phyloP scores from a whole-genome alignment of 2,888 invertebrate species.

The Tetranychus truncatus region DNA sequence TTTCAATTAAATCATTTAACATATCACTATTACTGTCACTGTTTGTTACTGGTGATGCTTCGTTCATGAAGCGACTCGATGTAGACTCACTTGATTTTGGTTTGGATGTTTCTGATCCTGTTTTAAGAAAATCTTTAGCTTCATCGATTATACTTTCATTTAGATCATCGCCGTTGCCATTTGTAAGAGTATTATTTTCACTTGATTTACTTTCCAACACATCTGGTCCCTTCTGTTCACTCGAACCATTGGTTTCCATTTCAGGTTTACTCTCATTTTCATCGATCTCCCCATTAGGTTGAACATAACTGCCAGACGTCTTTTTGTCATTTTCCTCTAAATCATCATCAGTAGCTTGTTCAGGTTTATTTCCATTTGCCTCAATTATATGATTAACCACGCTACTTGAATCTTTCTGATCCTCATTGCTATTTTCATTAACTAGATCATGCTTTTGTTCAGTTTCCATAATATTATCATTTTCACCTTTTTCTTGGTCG shows the following conservation, averaged over 20 bases:
- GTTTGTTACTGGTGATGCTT: not conserved
- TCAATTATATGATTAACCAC: no score
- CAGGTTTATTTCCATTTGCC: no score
- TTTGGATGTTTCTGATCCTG: not conserved
- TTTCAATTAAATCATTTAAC: conserved; percentile 27
- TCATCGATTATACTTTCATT: not conserved
- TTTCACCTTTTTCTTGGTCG: no score
- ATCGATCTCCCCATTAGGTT: not conserved
- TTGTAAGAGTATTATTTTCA: not conserved
- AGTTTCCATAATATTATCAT: no score
- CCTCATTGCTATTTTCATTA: no score
- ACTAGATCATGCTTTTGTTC: no score
- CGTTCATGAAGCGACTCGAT: not conserved
- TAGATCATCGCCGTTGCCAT: not conserved
- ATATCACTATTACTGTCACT: conserved; percentile 20
- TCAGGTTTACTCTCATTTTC: not conserved
- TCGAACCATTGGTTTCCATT: no score
- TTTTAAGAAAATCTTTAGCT: not conserved
- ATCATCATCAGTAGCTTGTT: no score
- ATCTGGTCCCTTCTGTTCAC: no score
- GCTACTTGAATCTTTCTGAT: no score
- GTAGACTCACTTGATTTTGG: not conserved
- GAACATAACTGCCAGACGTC: no score
- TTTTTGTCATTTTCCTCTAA: no score
- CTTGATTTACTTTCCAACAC: not conserved